Evolutionary conservation across 2,888 invertebrate genomes (phyloP).

Genomic region (Microdon myrmicae): DNA sequence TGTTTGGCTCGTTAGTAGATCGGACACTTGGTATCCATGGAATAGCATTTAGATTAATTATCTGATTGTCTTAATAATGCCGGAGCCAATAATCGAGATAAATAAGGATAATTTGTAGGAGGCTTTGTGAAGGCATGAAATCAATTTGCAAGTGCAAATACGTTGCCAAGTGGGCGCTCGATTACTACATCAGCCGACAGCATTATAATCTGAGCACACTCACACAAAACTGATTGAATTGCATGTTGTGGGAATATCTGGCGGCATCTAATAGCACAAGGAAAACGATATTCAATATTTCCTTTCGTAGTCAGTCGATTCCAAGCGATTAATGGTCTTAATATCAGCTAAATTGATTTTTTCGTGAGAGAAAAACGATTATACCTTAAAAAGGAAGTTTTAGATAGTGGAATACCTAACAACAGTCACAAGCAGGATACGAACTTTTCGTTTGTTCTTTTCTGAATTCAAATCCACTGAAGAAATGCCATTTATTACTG

Average conservation of each 20-base stretch:
- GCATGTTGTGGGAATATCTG: constrained; percentile 27
- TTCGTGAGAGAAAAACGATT: too few relatives aligned
- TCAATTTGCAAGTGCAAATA: constrained; percentile 51
- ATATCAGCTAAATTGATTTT: too few relatives aligned
- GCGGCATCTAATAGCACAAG: too few relatives aligned
- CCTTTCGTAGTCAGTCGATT: too few relatives aligned
- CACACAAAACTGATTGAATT: constrained; percentile 16
- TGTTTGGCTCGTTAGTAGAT: constrained; percentile 45
- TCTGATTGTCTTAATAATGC: constrained; percentile 47
- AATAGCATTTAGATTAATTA: constrained; percentile 49
- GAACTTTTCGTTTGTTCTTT: too few relatives aligned
- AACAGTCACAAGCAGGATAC: too few relatives aligned
- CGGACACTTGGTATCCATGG: constrained; percentile 25
- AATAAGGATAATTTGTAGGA: constrained; percentile 17
- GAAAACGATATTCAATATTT: too few relatives aligned
- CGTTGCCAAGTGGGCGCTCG: constrained; percentile 13
- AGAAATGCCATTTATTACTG: too few relatives aligned
- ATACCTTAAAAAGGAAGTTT: too few relatives aligned
- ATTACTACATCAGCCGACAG: constrained; percentile 15
- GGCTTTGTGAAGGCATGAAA: constrained; percentile 44
- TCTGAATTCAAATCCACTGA: too few relatives aligned
- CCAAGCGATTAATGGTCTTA: too few relatives aligned
- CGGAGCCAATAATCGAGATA: constrained; percentile 39
- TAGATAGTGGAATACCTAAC: too few relatives aligned
- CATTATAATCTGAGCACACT: constrained; percentile 21